A percentile compares a stretch with the other conserved stretches of the same genome.
phyloP scores from a whole-genome alignment of 2,113 vertebrate species.

The Tragelaphus imberbis region DNA sequence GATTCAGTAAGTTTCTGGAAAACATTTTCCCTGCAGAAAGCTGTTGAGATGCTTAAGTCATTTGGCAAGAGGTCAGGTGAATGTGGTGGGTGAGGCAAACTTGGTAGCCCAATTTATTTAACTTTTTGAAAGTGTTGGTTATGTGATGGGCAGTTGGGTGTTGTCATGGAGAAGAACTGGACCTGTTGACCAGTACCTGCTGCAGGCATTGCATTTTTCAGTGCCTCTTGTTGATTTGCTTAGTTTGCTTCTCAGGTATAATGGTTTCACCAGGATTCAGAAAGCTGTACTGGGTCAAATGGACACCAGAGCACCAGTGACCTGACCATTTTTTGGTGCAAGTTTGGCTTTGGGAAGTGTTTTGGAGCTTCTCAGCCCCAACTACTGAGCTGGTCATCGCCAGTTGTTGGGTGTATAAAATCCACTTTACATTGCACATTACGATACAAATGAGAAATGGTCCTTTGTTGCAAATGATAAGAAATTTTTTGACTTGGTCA shows the following conservation, averaged over 20 bases:
- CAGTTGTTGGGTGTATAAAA: background rate
- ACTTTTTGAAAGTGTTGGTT: background rate
- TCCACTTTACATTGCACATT: background rate
- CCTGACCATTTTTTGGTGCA: background rate
- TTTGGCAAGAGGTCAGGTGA: background rate
- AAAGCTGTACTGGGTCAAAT: background rate
- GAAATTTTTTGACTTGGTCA: background rate
- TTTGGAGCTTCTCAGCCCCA: background rate
- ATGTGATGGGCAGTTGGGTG: background rate
- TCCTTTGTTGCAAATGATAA: background rate
- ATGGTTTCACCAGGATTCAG: background rate
- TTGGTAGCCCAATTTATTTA: background rate
- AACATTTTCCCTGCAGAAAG: background rate
- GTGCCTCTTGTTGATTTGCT: background rate
- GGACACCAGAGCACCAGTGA: background rate
- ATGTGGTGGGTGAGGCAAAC: background rate
- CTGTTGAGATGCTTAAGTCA: background rate
- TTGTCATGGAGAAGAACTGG: background rate
- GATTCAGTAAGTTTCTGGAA: background rate
- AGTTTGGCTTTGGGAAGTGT: background rate
- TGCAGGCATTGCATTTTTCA: background rate
- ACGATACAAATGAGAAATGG: background rate
- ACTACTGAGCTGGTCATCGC: background rate
- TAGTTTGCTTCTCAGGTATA: background rate
- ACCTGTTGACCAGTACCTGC: background rate